Evolutionary conservation across 2,113 vertebrate species (phyloP).

Genomic region (Pterocles gutturalis): DNA sequence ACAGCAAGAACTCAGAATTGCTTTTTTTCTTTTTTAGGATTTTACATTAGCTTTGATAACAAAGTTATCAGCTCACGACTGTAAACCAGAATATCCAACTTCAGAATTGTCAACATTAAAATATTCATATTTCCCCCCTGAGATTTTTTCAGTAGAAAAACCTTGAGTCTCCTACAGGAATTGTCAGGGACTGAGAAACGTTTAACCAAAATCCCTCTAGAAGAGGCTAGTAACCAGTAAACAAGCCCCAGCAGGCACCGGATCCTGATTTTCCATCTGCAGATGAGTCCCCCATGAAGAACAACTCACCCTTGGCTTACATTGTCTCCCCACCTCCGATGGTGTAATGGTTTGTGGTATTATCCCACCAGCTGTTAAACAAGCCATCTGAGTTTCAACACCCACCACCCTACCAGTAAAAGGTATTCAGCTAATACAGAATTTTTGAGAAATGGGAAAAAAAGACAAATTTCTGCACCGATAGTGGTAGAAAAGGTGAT

Average conservation of each 20-base stretch:
- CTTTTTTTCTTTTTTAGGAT: not conserved
- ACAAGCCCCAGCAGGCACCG: not conserved
- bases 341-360: not conserved
- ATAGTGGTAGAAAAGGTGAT: not conserved
- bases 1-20: not conserved
- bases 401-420: not conserved
- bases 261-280: not conserved
- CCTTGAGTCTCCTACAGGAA: not conserved
- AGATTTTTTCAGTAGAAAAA: not conserved
- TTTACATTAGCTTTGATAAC: not conserved
- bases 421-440: not conserved
- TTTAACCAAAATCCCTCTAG: not conserved
- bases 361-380: not conserved
- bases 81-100: not conserved
- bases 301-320: not conserved
- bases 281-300: not conserved
- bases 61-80: not conserved
- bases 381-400: not conserved
- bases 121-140: accelerated
- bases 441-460: not conserved
- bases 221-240: not conserved
- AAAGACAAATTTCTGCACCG: not conserved
- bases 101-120: not conserved
- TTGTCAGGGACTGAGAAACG: not conserved
- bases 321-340: not conserved